phyloP scores from a whole-genome alignment of 2,797 vertebrate species.

The Channallabes apus region DNA sequence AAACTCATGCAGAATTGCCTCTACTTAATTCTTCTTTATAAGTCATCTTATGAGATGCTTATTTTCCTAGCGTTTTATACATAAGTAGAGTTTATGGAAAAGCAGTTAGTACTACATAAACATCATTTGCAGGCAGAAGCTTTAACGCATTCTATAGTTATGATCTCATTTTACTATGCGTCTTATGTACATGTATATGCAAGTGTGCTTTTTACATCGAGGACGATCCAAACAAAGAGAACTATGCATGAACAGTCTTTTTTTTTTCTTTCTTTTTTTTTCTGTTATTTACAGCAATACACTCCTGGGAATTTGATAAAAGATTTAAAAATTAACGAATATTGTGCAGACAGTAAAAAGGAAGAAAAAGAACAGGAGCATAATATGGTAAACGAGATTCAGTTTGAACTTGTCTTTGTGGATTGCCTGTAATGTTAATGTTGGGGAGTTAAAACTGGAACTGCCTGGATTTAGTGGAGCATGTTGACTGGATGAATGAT shows the following conservation, averaged over 20 bases:
- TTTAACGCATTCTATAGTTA: slow-evolving; percentile 65
- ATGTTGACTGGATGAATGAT: slow-evolving; percentile 42
- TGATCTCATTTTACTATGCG: slow-evolving; percentile 78
- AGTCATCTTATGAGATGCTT: slow-evolving; percentile 56
- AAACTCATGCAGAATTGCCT: slow-evolving; percentile 64
- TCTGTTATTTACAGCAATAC: slow-evolving; percentile 52
- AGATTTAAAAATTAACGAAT: slow-evolving; percentile 44
- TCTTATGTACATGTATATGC: slow-evolving; percentile 69
- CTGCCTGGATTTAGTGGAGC: slow-evolving; percentile 41
- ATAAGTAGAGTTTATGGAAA: slow-evolving; percentile 64
- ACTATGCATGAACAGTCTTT: slow-evolving; percentile 59
- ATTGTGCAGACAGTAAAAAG: slow-evolving; percentile 3
- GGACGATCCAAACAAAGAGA: slow-evolving; percentile 62
- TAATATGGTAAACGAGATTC: background rate
- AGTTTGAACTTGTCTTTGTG: slow-evolving; percentile 3
- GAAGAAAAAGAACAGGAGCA: background rate
- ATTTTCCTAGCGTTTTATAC: slow-evolving; percentile 55
- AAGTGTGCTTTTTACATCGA: slow-evolving; percentile 65
- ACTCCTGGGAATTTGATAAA: slow-evolving; percentile 42
- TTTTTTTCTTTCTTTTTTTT: slow-evolving; percentile 19
- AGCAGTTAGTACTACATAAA: slow-evolving; percentile 52
- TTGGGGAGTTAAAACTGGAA: slow-evolving; percentile 54
- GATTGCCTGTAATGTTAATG: slow-evolving; percentile 18
- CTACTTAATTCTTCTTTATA: slow-evolving; percentile 62
- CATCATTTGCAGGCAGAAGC: slow-evolving; percentile 67